Conservation (phyloP, 64 coral and sea anemone genomes). For the Stylophora pistillata region DNA sequence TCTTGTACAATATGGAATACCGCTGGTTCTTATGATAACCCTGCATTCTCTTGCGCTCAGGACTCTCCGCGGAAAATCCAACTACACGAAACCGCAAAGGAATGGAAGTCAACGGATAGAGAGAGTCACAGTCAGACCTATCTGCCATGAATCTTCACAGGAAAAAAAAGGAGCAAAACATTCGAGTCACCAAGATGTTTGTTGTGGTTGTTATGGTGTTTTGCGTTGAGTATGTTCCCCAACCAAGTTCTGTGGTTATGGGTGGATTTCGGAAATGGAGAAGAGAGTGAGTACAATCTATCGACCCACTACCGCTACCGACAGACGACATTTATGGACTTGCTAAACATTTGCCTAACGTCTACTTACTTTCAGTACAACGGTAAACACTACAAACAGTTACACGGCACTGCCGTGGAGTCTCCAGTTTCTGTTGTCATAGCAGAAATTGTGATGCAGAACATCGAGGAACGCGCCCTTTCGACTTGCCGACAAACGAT, state of each 20-base stretch:
- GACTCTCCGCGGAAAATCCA: neutral
- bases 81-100: neutral
- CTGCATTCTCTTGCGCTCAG: constrained; percentile 8
- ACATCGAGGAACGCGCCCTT: too few relatives aligned
- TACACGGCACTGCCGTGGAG: too few relatives aligned
- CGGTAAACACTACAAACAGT: too few relatives aligned
- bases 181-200: constrained; percentile 81
- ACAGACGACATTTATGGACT: too few relatives aligned
- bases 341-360: too few relatives aligned
- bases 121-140: neutral
- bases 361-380: too few relatives aligned
- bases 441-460: too few relatives aligned
- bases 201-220: constrained; percentile 68
- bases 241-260: constrained; percentile 84
- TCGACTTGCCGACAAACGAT: too few relatives aligned
- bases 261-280: constrained; percentile 64
- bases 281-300: constrained; percentile 31
- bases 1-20: constrained; percentile 43
- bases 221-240: constrained; percentile 79
- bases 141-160: neutral
- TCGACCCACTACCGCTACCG: too few relatives aligned
- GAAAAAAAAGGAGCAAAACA: constrained; percentile 5
- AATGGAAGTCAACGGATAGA: neutral
- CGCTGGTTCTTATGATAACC: constrained; percentile 16
- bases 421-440: too few relatives aligned